Base-by-base conservation (phyloP, 1,140 invertebrate species). In the Catajapyx aquilonaris region DNA sequence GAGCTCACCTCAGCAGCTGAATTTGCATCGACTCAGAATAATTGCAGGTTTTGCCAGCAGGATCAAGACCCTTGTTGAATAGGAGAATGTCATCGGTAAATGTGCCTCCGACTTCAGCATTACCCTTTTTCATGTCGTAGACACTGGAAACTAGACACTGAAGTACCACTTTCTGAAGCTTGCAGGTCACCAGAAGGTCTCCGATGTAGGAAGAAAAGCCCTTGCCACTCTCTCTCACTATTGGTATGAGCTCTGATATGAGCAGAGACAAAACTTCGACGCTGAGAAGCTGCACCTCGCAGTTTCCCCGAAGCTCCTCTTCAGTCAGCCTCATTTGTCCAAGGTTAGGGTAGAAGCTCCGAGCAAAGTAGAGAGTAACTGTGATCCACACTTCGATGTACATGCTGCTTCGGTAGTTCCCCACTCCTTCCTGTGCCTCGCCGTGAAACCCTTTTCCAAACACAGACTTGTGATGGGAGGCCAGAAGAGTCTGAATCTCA, bases 81-180 rank as follows among this genome's bases (percentile, higher is more conserved):
- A 68, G 58, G 16, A 88, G 61, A 31, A 90, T 80, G 51, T 81
- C 74, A 51, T 87, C 80, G 1, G 81, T 81, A 46, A 87, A 76
- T 2, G 75, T 77, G 31, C 57, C 58, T 31, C 41, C 45, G 23
- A 38, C 42, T 38, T 45, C 38, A 13, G 37, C 28, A 19, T 19
- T 30, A 5, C 47, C 55, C 38, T 52, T 58, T 23, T 64, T 65
- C 53, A 66, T 64, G 46, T 69, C 68, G 44, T 73, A 62, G 2
- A 87, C 80, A 18, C 73, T 78, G 5, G 81, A 76, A 10, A 85
- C 63, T 18, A 87, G 58, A 54, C 81, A 84, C 52, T 86, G 81
- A 22, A 91, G 61, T 19, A 84, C 61, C n/a, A 81, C 76, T 53
- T 87, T 86, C 57, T 90, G 85, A 18, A 90, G 66, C 58, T 87